Percentiles rank a stretch among this genome's conserved stretches.
These are phyloP conservation scores for Psix sp. DNA, from an alignment of 1,140 invertebrate species.

Conservation along the genomic window DNA sequence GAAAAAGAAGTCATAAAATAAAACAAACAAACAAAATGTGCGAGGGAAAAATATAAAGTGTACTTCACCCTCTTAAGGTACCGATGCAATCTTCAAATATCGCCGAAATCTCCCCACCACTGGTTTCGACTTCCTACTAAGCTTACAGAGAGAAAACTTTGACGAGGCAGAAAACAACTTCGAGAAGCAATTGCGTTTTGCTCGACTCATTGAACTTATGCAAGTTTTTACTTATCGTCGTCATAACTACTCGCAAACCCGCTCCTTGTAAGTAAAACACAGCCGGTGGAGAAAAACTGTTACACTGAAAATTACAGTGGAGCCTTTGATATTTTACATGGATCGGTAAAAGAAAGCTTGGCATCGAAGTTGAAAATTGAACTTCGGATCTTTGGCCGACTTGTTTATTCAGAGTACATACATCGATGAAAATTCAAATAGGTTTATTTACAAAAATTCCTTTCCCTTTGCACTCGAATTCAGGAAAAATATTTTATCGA, in stretches of 20 bases:
- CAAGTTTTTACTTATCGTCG: slow-evolving; percentile 47
- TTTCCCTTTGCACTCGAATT: too few species aligned
- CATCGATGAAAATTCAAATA: too few species aligned
- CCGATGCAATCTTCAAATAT: slow-evolving; percentile 31
- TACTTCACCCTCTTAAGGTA: slow-evolving; percentile 29
- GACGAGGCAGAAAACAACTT: slow-evolving; percentile 45
- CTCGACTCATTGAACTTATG: slow-evolving; percentile 49
- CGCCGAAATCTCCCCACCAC: slow-evolving; percentile 29
- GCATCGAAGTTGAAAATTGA: too few species aligned
- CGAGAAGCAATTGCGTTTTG: slow-evolving; percentile 36
- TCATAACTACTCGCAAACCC: slow-evolving; percentile 46
- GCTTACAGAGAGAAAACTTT: slow-evolving; percentile 39
- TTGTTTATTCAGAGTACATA: too few species aligned
- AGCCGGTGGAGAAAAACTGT: slow-evolving; percentile 35
- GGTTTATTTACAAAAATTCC: too few species aligned
- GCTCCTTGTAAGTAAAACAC: slow-evolving; percentile 37
- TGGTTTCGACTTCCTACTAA: slow-evolving; percentile 28
- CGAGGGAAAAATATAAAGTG: slow-evolving; percentile 32
- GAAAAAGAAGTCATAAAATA: slow-evolving; percentile 3
- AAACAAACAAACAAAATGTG: slow-evolving; percentile 25
- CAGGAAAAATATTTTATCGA: too few species aligned
- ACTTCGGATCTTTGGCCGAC: too few species aligned
- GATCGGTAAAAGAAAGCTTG: not conserved
- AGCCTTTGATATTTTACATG: slow-evolving; percentile 24
- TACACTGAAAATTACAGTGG: slow-evolving; percentile 41